Evolutionary conservation across 2,113 vertebrate species (phyloP).

Genomic region (Clarias magur): DNA sequence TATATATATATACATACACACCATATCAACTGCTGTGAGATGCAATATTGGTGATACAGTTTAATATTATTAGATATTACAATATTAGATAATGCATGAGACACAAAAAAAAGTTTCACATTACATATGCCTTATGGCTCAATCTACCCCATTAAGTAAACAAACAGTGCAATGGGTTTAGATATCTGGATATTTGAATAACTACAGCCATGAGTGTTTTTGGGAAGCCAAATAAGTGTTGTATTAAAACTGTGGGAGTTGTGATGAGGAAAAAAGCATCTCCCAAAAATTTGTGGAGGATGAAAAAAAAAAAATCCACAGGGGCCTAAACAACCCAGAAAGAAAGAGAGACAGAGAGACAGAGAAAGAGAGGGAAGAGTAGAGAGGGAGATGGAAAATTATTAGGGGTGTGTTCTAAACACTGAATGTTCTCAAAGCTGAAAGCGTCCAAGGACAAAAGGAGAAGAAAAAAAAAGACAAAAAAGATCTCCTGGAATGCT

Average conservation of each 20-base stretch:
- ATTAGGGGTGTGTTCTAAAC: slow-evolving; percentile 39
- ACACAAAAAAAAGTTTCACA: neutral
- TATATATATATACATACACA: too few relatives aligned
- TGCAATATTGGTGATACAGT: neutral
- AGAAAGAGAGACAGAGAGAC: slow-evolving; percentile 24
- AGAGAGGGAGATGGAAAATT: slow-evolving; percentile 24
- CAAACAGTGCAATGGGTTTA: neutral
- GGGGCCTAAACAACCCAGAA: slow-evolving; percentile 9
- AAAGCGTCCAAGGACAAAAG: slow-evolving; percentile 43
- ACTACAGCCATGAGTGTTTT: neutral
- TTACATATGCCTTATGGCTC: too few relatives aligned
- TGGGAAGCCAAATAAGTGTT: slow-evolving; percentile 3
- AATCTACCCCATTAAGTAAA: neutral
- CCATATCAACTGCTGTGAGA: neutral
- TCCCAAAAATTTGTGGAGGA: slow-evolving; percentile 32
- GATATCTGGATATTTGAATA: neutral
- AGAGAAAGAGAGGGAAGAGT: slow-evolving; percentile 26
- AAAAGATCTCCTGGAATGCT: slow-evolving; percentile 52
- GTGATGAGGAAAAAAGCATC: slow-evolving; percentile 26
- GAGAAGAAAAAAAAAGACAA: neutral
- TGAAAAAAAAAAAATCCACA: slow-evolving; percentile 24
- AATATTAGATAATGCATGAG: neutral
- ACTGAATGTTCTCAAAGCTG: slow-evolving; percentile 38
- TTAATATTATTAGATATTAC: too few relatives aligned
- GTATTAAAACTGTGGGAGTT: neutral